These are phyloP conservation scores for Scolopax mira DNA, from an alignment of 2,113 vertebrate genomes.

Conservation along the genomic window DNA sequence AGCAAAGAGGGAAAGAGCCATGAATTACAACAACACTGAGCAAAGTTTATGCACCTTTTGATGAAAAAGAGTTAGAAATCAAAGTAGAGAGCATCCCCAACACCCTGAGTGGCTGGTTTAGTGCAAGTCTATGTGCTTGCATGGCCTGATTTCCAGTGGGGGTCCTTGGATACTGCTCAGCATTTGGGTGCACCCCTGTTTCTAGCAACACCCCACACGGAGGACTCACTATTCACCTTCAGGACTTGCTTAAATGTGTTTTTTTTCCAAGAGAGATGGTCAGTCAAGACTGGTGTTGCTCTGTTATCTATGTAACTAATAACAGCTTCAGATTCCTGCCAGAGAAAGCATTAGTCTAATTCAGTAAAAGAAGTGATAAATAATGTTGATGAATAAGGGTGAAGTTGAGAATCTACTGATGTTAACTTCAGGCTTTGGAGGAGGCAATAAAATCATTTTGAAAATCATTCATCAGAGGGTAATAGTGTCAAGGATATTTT, in stretches of 20 bases:
- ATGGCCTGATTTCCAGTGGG: not conserved
- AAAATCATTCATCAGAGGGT: not conserved
- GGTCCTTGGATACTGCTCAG: not conserved
- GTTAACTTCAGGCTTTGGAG: not conserved
- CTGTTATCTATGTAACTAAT: not conserved
- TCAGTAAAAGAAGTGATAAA: not conserved
- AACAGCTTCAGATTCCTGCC: not conserved
- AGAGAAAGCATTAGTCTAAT: not conserved
- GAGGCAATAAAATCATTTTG: not conserved
- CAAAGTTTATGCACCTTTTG: not conserved
- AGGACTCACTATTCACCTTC: not conserved
- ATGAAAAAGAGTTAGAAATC: slow-evolving; percentile 29
- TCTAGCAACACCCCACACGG: fast-evolving
- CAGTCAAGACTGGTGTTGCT: not conserved
- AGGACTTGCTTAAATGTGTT: not conserved
- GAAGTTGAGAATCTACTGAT: not conserved
- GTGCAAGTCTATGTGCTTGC: not conserved
- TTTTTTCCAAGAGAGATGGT: not conserved
- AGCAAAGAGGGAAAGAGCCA: not conserved
- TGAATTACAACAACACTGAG: not conserved
- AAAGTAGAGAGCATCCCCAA: not conserved
- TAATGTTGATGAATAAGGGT: not conserved
- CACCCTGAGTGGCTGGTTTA: not conserved
- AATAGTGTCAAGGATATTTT: not conserved
- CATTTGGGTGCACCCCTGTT: not conserved